Conservation (phyloP, 1,140 invertebrate genomes). For the Charaxes varanes region DNA sequence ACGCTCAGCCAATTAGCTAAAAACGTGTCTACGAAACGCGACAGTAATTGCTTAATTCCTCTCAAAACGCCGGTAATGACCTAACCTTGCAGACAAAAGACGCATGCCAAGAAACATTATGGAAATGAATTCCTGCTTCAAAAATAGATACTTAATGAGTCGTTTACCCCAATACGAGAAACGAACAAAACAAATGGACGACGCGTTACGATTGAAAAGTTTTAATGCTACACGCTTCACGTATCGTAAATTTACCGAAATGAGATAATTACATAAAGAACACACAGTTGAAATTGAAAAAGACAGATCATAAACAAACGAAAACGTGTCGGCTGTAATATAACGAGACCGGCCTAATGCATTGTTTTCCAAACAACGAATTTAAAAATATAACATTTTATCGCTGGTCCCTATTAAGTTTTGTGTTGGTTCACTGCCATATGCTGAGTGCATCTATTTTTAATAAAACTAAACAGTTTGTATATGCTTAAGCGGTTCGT, state of each 20-base stretch:
- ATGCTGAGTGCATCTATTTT: constrained; percentile 54
- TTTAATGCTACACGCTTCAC: constrained; percentile 12
- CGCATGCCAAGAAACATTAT: constrained; percentile 7
- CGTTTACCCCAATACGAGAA: constrained; percentile 15
- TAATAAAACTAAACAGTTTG: constrained; percentile 49
- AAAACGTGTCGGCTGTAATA: constrained; percentile 21
- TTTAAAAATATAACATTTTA: constrained; percentile 41
- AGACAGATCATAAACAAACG: constrained; percentile 22
- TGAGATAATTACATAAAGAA: constrained; percentile 22
- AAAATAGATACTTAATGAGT: constrained; percentile 26
- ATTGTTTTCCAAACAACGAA: constrained; percentile 52
- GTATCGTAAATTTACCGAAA: constrained; percentile 21
- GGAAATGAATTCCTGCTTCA: constrained; percentile 15
- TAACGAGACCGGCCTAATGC: constrained; percentile 41
- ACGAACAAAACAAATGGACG: constrained; percentile 12
- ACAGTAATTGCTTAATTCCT: constrained; percentile 9
- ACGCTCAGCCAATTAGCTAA: constrained; percentile 1
- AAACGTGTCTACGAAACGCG: neutral
- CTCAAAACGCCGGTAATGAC: constrained; percentile 13
- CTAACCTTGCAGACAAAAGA: constrained; percentile 19
- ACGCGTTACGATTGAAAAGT: constrained; percentile 10
- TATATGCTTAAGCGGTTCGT: constrained; percentile 48
- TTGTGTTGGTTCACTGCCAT: constrained; percentile 22
- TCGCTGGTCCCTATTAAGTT: constrained; percentile 15
- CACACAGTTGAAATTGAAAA: constrained; percentile 15